Evolutionary conservation across 2,113 vertebrate genomes (phyloP).

Genomic region (Tursiops truncatus): DNA sequence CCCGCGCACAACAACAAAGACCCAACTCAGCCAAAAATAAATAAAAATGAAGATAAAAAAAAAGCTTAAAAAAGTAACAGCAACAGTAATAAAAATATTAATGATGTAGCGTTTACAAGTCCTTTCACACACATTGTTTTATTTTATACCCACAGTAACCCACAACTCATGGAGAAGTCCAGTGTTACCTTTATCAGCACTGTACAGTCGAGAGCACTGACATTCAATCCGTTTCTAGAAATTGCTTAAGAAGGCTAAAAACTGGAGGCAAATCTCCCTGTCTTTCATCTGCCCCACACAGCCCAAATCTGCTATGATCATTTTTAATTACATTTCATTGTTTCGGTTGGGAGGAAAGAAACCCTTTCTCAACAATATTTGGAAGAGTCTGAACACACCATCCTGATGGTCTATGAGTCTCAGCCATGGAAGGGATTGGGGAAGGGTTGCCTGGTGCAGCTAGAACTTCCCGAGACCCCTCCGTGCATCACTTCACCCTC

Average conservation of each 20-base stretch:
- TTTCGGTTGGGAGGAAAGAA: neutral
- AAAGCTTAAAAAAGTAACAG: neutral
- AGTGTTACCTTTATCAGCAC: too few relatives aligned
- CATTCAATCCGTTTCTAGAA: neutral
- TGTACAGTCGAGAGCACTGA: neutral
- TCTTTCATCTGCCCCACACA: neutral
- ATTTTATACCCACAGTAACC: neutral
- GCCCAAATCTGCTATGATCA: neutral
- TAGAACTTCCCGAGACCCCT: neutral
- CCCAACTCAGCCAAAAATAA: too few relatives aligned
- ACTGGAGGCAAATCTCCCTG: neutral
- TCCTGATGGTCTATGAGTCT: neutral
- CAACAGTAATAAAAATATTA: neutral
- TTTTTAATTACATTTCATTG: neutral
- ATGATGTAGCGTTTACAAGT: neutral
- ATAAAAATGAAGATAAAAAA: too few relatives aligned
- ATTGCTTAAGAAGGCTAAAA: neutral
- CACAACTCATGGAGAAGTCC: neutral
- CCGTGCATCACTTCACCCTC: accelerated
- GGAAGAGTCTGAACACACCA: neutral
- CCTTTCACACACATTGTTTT: neutral
- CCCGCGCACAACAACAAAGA: too few relatives aligned
- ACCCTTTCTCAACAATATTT: neutral
- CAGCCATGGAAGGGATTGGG: accelerated
- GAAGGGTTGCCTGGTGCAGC: accelerated